Percentiles rank a stretch among this genome's conserved stretches.
These are phyloP conservation scores for Piezodorus guildinii DNA, from an alignment of 1,140 invertebrate genomes.

Conservation along the genomic window DNA sequence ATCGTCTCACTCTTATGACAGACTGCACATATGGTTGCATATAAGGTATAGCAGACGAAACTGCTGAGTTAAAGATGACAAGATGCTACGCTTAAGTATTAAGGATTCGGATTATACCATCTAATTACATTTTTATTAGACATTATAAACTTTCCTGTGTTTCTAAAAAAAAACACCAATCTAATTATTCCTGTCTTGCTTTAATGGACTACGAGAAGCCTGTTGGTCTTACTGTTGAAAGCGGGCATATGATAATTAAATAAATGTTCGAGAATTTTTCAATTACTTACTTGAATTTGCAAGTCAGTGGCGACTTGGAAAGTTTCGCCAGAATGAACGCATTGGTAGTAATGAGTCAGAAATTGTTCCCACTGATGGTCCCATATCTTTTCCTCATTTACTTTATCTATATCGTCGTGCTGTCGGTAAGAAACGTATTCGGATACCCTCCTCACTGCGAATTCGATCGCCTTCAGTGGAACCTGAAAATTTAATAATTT, in stretches of 20 bases:
- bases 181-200: too few species aligned
- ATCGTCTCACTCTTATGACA: too few species aligned
- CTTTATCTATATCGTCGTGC: conserved; percentile 76
- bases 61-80: too few species aligned
- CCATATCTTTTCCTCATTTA: conserved; percentile 50
- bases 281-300: conserved; percentile 23
- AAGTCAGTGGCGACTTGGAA: conserved; percentile 34
- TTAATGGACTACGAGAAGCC: too few species aligned
- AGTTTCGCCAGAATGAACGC: conserved; percentile 49
- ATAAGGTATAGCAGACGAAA: too few species aligned
- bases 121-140: too few species aligned
- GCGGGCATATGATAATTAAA: background rate
- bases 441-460: conserved; percentile 60
- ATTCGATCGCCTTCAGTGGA: conserved; percentile 59
- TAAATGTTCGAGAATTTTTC: background rate
- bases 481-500: conserved; percentile 25
- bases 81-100: too few species aligned
- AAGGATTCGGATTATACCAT: too few species aligned
- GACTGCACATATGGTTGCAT: too few species aligned
- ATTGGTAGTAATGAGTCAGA: conserved; percentile 56
- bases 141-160: too few species aligned
- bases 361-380: conserved; percentile 78
- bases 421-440: conserved; percentile 60
- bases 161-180: too few species aligned
- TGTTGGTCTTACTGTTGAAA: too few species aligned